Evolutionary conservation across 2,888 invertebrate species (phyloP), one percentile per base, ranked within the genome.

Genomic region (Acanthosepion esculentum): DNA sequence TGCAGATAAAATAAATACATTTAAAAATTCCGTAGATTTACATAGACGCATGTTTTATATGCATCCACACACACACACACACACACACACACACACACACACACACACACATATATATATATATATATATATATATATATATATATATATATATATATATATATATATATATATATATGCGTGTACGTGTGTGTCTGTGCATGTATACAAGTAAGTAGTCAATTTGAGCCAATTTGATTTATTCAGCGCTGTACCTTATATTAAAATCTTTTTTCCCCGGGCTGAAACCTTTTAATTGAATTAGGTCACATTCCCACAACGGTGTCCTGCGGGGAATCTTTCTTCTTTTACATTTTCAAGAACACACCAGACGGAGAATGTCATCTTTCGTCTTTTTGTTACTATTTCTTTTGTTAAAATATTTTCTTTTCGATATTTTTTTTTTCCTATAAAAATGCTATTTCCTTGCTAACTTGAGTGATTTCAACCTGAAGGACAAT

Each of bases 121-220:
- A 92, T 41, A 48, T 41, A 59, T 23, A 59, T 23, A 59, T 59
- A 59, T 59, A 59, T 59, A 59, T 59, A 59, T 59, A 92, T 92
- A 48, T 92, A 92, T 92, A 48, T 92, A 92, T 92, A 48, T 92
- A 92, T 92, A 48, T 92, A 92, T 92, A 48, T 92, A 92, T 92
- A 48, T 92, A 92, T 92, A 48, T 92, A 92, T 92, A 48, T 92
- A 92, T 41, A 48, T 92, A 41, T 23, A 1, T 92, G 33, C 8
- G 92, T 10, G 41, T 41, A 41, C 3, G 41, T 41, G 41, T 41
- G 41, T 41, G 41, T 41, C 41, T 41, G 3, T 41, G 41, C 41
- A 41, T 41, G 41, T 41, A 41, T 41, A 41, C 41, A 41, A 41
- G 41, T 41, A 7, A 29, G 12, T 18, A 93, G n/a, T 48, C n/a